Conservation (phyloP, 1,140 invertebrate genomes). For the Drosophila eugracilis region DNA sequence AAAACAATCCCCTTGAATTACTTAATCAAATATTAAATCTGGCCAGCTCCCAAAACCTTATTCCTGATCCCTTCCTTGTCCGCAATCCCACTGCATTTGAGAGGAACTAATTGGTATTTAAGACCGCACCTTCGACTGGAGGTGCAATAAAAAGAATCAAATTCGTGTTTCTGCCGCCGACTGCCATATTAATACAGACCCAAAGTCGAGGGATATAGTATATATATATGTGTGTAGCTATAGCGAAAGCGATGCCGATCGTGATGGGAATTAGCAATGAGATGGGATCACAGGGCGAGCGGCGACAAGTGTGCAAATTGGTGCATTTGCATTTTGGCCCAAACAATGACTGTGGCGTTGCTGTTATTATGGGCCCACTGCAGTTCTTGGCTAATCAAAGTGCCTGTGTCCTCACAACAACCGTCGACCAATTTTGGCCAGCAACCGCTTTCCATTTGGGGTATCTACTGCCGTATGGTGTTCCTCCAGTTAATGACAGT, state of each 20-base stretch:
- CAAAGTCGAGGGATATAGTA: slow-evolving; percentile 2
- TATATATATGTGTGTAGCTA: too few species aligned
- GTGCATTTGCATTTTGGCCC: slow-evolving; percentile 58
- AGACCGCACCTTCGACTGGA: slow-evolving; percentile 21
- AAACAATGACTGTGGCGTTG: slow-evolving; percentile 34
- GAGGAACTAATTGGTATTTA: slow-evolving; percentile 48
- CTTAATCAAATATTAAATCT: too few species aligned
- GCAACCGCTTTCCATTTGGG: slow-evolving; percentile 39
- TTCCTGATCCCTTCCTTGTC: too few species aligned
- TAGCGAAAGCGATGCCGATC: slow-evolving; percentile 68
- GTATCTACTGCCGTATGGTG: too few species aligned
- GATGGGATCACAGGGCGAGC: slow-evolving; percentile 31
- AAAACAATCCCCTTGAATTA: too few species aligned
- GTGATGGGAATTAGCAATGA: slow-evolving; percentile 60
- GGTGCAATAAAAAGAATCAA: slow-evolving; percentile 70
- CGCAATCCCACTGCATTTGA: slow-evolving; percentile 6
- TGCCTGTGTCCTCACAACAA: slow-evolving; percentile 24
- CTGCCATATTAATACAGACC: slow-evolving; percentile 48
- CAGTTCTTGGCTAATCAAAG: slow-evolving; percentile 64
- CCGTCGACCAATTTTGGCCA: slow-evolving; percentile 30
- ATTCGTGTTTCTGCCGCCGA: slow-evolving; percentile 43
- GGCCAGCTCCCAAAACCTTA: not conserved
- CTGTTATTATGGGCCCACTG: slow-evolving; percentile 32
- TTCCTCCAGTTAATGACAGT: slow-evolving; percentile 68
- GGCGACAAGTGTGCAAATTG: slow-evolving; percentile 57